phyloP scores from a whole-genome alignment of 2,113 vertebrate genomes.

The Callopanchax toddi region DNA sequence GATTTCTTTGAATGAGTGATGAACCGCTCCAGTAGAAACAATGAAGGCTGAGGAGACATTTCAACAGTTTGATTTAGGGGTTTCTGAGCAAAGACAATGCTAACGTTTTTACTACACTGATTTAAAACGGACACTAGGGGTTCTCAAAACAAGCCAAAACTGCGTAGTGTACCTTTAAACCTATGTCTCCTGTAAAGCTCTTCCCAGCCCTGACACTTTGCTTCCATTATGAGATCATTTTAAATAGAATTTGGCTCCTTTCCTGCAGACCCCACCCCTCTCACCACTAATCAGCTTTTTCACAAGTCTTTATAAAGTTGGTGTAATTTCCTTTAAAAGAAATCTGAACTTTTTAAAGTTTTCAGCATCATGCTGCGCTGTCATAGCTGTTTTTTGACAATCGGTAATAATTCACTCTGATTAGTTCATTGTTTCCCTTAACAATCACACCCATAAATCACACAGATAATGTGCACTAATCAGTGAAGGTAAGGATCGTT shows the following conservation, averaged over 20 bases:
- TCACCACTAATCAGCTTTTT: background rate
- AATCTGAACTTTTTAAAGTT: no score
- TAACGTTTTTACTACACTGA: no score
- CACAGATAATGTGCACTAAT: constrained; percentile 77
- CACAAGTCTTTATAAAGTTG: background rate
- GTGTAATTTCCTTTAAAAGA: background rate
- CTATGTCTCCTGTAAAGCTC: background rate
- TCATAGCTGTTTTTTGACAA: no score
- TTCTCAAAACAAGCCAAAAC: no score
- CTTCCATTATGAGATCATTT: background rate
- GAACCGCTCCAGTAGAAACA: no score
- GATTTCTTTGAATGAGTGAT: no score
- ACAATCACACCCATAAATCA: constrained; percentile 74
- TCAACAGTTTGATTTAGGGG: no score
- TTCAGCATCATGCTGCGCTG: no score
- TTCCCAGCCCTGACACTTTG: background rate
- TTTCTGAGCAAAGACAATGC: no score
- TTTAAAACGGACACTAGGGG: no score
- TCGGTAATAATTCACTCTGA: background rate
- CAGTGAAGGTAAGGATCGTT: constrained; percentile 60
- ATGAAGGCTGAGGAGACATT: no score
- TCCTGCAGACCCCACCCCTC: background rate
- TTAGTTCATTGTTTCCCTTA: constrained; percentile 53
- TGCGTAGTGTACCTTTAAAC: no score
- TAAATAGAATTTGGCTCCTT: constrained; percentile 4